Conservation (phyloP, 2,888 invertebrate species). For the Allolobophora icterica region DNA sequence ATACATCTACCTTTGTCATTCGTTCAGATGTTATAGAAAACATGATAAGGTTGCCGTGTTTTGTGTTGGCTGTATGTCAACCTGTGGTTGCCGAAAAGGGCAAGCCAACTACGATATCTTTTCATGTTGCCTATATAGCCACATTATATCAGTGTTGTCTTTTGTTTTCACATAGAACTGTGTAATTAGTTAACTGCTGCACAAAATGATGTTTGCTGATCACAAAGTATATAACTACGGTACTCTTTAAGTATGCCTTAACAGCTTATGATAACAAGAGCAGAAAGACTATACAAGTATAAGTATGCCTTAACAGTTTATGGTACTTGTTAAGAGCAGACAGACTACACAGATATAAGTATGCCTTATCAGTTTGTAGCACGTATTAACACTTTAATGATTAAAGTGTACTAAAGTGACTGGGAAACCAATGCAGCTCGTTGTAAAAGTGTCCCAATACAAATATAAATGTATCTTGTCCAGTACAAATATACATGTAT, state of each 20-base stretch:
- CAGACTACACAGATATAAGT: background rate
- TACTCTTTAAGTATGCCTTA: conserved; percentile 5
- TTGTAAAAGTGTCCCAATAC: no score
- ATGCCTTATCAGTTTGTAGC: no score
- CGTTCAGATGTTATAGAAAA: background rate
- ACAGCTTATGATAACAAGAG: background rate
- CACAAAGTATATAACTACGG: background rate
- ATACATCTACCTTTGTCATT: background rate
- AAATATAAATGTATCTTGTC: no score
- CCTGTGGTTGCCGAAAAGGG: background rate
- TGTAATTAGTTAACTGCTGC: background rate
- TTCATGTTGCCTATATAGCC: background rate
- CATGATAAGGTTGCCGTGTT: background rate
- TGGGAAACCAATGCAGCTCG: no score
- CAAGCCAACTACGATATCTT: background rate
- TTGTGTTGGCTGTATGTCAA: background rate
- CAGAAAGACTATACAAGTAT: background rate
- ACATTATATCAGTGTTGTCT: background rate
- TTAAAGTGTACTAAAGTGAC: no score
- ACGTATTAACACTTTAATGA: no score
- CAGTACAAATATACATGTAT: background rate
- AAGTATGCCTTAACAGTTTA: background rate
- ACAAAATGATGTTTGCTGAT: background rate
- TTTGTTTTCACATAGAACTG: background rate
- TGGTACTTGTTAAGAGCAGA: background rate